Evolutionary conservation across 2,113 vertebrate genomes (phyloP).

Genomic region (Tyto alba): DNA sequence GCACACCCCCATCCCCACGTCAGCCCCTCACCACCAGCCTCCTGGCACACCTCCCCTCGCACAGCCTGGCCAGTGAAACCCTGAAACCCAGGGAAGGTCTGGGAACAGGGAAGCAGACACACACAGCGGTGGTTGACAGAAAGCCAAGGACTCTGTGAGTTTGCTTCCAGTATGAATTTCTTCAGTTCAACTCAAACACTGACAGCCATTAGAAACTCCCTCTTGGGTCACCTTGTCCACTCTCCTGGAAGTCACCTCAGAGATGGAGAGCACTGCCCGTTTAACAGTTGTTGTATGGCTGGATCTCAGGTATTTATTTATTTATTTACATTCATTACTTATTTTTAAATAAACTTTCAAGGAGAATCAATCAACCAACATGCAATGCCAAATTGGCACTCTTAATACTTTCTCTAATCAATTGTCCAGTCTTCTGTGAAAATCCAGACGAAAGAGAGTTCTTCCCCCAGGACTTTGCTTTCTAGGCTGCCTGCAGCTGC

Average conservation of each 20-base stretch:
- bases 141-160: not conserved
- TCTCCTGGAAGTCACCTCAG: not conserved
- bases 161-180: not conserved
- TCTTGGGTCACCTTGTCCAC: not conserved
- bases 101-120: not conserved
- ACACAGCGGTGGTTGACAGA: not conserved
- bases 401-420: not conserved
- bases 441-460: not conserved
- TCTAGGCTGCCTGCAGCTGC: not conserved
- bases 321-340: not conserved
- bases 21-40: not conserved
- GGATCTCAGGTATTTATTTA: not conserved
- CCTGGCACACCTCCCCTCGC: not conserved
- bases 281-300: not conserved
- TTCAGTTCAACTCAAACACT: not conserved
- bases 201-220: not conserved
- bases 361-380: not conserved
- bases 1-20: rapidly evolving
- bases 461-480: not conserved
- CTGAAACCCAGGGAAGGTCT: not conserved
- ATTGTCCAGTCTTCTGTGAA: not conserved
- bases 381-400: rapidly evolving
- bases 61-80: not conserved
- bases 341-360: not conserved
- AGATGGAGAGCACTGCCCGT: not conserved